Conservation (phyloP, 2,888 invertebrate species). For the Tenodera sinensis region DNA sequence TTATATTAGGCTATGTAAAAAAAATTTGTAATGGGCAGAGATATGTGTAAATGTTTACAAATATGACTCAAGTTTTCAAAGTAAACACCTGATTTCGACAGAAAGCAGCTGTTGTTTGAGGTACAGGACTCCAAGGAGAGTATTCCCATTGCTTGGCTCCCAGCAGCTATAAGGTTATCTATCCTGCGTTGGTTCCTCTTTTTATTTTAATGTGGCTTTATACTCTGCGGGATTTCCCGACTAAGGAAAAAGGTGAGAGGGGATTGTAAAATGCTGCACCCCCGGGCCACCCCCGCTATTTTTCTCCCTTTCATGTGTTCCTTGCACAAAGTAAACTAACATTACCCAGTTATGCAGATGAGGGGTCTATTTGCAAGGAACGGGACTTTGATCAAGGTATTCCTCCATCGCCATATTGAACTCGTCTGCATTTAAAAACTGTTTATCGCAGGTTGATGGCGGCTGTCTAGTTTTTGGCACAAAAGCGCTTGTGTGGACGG, state of each 20-base stretch:
- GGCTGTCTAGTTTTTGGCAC: neutral
- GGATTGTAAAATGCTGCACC: neutral
- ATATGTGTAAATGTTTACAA: no score
- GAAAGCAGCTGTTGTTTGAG: no score
- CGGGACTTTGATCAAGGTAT: neutral
- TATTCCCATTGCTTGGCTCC: no score
- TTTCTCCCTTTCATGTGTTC: neutral
- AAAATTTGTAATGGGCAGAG: no score
- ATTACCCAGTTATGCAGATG: neutral
- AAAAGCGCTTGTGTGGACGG: neutral
- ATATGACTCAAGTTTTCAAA: no score
- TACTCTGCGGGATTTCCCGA: neutral
- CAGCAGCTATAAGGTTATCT: no score
- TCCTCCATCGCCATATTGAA: neutral
- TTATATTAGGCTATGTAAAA: no score
- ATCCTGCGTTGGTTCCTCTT: no score
- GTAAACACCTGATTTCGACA: no score
- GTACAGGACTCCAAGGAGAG: no score
- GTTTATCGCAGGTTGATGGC: neutral
- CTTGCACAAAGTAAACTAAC: neutral
- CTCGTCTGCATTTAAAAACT: neutral
- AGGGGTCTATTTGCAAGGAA: neutral
- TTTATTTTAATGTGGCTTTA: neutral
- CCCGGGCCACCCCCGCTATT: neutral
- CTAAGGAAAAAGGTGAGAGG: neutral